These are phyloP conservation scores for Leptoteleia sp. DNA, from an alignment of 1,140 invertebrate species.

Conservation along the genomic window DNA sequence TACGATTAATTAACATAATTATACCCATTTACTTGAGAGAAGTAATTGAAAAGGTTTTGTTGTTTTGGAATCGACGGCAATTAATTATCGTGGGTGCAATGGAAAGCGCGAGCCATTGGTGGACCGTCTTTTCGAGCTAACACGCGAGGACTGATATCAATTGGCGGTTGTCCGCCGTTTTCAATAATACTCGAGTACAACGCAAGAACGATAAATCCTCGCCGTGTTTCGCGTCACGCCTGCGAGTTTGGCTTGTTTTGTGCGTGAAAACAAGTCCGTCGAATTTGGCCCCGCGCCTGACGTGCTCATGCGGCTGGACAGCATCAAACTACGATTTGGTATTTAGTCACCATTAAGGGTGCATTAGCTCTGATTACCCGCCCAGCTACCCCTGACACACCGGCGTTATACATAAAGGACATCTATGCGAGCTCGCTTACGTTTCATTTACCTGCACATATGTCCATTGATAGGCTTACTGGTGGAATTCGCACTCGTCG, in stretches of 20 bases:
- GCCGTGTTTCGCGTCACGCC: conserved; percentile 40
- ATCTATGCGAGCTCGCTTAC: conserved; percentile 66
- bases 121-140: conserved; percentile 27
- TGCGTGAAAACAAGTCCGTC: conserved; percentile 63
- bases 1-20: no score
- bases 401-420: conserved; percentile 57
- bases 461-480: conserved; percentile 61
- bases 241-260: conserved; percentile 56
- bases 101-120: conserved; percentile 7
- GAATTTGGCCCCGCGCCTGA: conserved; percentile 53
- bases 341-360: conserved; percentile 80
- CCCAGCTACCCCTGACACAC: conserved; percentile 67
- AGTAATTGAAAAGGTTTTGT: neutral
- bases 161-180: conserved; percentile 51
- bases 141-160: conserved; percentile 41
- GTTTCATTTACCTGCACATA: conserved; percentile 62
- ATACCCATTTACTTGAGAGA: no score
- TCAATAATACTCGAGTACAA: conserved; percentile 57
- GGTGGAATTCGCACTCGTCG: conserved; percentile 36
- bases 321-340: conserved; percentile 79
- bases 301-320: conserved; percentile 62
- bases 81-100: conserved; percentile 18
- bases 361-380: conserved; percentile 79
- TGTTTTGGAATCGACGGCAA: neutral
- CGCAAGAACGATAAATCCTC: conserved; percentile 62